Evolutionary conservation across 2,113 vertebrate genomes (phyloP).

Genomic region (Theristicus caerulescens): DNA sequence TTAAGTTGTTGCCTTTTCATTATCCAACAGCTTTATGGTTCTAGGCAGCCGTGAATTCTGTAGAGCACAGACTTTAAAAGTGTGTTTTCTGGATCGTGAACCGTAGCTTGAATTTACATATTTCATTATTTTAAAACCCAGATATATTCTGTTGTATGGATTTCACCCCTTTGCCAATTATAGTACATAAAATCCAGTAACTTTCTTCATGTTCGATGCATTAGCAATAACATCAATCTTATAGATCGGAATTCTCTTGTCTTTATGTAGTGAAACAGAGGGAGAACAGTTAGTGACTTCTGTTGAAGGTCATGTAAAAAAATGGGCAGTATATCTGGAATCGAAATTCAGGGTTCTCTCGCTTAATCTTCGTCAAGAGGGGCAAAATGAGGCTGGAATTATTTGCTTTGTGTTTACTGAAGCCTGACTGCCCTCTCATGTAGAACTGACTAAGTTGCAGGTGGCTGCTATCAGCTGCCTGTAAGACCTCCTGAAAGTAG

Average conservation of each 20-base stretch:
- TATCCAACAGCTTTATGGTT: background rate
- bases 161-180: background rate
- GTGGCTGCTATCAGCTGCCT: background rate
- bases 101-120: background rate
- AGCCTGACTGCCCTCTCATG: conserved; percentile 33
- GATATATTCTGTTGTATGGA: background rate
- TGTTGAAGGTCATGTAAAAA: background rate
- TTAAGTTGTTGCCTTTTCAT: background rate
- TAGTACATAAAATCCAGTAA: background rate
- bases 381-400: background rate
- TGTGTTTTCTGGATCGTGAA: background rate
- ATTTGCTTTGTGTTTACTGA: background rate
- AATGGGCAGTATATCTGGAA: background rate
- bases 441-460: background rate
- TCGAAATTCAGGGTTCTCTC: background rate
- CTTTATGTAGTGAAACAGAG: background rate
- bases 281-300: background rate
- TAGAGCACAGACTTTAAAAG: background rate
- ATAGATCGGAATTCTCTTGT: background rate
- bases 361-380: background rate
- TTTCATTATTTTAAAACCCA: background rate
- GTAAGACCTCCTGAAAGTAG: background rate
- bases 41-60: background rate
- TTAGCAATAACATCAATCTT: background rate
- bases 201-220: fast-evolving